phyloP scores from a whole-genome alignment of 2,888 invertebrate genomes.

The Beris morrisii region DNA sequence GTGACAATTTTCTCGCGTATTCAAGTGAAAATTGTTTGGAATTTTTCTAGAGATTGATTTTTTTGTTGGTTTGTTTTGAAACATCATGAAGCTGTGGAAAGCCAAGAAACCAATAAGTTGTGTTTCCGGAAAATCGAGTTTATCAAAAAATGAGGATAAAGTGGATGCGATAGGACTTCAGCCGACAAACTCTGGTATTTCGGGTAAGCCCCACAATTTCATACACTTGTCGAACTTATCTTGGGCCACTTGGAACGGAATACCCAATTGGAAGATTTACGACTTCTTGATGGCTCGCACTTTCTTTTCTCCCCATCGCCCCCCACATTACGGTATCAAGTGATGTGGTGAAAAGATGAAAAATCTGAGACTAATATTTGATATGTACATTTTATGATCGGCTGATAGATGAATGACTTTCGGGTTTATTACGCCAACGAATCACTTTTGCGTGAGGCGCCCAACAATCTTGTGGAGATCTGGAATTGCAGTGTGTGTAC shows the following conservation, averaged over 20 bases:
- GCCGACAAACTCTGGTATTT: constrained; percentile 20
- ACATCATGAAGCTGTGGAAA: constrained; percentile 56
- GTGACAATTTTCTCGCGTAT: too few species aligned
- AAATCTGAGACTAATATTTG: too few species aligned
- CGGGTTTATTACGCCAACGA: constrained; percentile 14
- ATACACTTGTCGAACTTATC: too few species aligned
- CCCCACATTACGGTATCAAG: too few species aligned
- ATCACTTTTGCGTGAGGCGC: constrained; percentile 14
- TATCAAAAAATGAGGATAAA: constrained; percentile 43
- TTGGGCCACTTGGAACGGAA: too few species aligned
- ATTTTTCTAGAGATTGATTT: too few species aligned
- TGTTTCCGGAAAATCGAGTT: constrained; percentile 52
- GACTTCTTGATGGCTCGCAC: too few species aligned
- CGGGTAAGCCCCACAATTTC: constrained; percentile 13
- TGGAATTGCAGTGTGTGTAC: too few species aligned
- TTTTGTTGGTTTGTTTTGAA: constrained; percentile 1
- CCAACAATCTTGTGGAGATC: too few species aligned
- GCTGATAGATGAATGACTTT: constrained; percentile 20
- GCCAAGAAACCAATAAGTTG: constrained; percentile 56
- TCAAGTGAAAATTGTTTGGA: background rate
- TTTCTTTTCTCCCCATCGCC: too few species aligned
- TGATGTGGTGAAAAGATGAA: too few species aligned
- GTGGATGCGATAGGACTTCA: constrained; percentile 43
- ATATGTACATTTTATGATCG: constrained; percentile 1
- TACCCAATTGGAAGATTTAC: too few species aligned